Evolutionary conservation across 2,113 vertebrate genomes (phyloP).

Genomic region (Melanerpes formicivorus): DNA sequence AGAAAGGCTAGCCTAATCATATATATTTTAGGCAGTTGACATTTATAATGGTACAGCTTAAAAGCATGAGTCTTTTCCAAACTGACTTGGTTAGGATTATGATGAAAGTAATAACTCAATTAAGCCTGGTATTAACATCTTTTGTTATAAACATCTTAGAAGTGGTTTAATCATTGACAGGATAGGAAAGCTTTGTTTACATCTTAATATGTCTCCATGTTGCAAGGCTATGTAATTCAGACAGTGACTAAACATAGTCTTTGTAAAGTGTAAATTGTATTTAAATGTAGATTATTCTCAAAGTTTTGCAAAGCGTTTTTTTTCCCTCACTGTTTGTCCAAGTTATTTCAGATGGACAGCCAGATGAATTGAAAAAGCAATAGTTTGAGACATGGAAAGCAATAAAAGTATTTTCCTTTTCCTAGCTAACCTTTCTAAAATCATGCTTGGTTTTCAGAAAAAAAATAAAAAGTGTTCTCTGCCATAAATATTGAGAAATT

Average conservation of each 20-base stretch:
- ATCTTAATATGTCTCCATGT: not conserved
- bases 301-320: not conserved
- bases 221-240: not conserved
- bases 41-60: not conserved
- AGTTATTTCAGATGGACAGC: slow-evolving; percentile 16
- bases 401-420: slow-evolving; percentile 23
- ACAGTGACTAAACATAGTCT: not conserved
- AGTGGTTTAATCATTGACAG: not conserved
- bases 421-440: slow-evolving; percentile 35
- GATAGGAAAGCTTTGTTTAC: not conserved
- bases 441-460: slow-evolving; percentile 36
- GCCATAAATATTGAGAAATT: slow-evolving; percentile 14
- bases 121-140: not conserved
- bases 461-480: slow-evolving; percentile 45
- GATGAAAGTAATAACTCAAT: not conserved
- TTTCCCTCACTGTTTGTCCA: not conserved
- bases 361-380: slow-evolving; percentile 16
- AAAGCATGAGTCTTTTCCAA: not conserved
- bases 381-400: slow-evolving; percentile 16
- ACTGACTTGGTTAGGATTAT: not conserved
- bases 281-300: slow-evolving; percentile 33
- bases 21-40: not conserved
- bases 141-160: not conserved
- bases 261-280: not conserved
- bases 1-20: not conserved